Evolutionary conservation across 2,797 vertebrate species (phyloP), one percentile per base, ranked within the genome.

Genomic region (Smutsia temminckii): DNA sequence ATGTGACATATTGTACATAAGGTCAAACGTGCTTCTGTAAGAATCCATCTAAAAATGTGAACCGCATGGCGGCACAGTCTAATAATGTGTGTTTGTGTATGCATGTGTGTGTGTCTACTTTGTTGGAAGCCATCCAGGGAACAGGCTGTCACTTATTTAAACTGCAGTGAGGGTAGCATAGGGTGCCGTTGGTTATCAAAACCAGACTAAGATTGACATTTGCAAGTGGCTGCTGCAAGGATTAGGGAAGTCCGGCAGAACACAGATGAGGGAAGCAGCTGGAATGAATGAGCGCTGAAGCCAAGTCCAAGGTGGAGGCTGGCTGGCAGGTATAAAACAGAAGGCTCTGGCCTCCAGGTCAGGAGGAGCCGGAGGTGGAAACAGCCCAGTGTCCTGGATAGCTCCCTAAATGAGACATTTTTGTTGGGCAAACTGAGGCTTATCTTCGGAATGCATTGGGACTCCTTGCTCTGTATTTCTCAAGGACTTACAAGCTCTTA

Each of bases 31-130:
- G 37, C 14, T 91, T 88, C 90, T 72, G 61, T 10, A 91, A 85
- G 95, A 87, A 72, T 49, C 25, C 34, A 72, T 72, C 27, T 81
- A 81, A 94, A 96, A 85, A 40, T 81, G 72, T 32, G 5, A 93
- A 66, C 61, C 34, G 81, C n/a, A 37, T 80, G 87, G 34, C 29
- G 86, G 42, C 11, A 64, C 14, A 83, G 21, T 79, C 29, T 72
- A 85, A 59, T 63, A 42, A 69, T 59, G 21, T 34, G 0, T 83
- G n/a, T 25, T 42, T 6, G 6, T 61, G 13, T 80, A 3, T 32
- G 20, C 68, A 17, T 29, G 2, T 81, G 5, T 55, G 18, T 68
- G 81, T 80, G 18, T 23, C 11, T 69, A 61, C n/a, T 57, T 89
- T 77, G 17, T 23, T 86, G 53, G 20, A 84, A 94, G 74, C 69